Evolutionary conservation across 2,888 invertebrate species (phyloP).

Genomic region (Campoletis raptor): DNA sequence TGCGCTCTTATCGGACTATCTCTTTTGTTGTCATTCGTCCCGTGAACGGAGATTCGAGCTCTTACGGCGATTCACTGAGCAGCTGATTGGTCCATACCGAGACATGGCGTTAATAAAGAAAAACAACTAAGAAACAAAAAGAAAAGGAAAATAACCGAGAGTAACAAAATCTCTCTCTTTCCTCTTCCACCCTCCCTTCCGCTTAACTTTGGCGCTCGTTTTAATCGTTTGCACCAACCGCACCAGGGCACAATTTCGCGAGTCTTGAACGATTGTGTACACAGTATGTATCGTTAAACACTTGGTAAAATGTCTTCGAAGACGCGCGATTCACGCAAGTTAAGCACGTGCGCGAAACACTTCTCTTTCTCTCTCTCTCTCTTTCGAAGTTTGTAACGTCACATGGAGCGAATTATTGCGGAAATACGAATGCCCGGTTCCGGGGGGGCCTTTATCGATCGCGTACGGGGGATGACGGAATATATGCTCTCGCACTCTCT

Average conservation of each 20-base stretch:
- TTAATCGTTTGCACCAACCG: slow-evolving; percentile 28
- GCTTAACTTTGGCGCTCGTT: slow-evolving; percentile 37
- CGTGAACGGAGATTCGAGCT: slow-evolving; percentile 79
- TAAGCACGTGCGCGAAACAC: slow-evolving; percentile 46
- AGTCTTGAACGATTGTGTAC: slow-evolving; percentile 5
- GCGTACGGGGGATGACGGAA: slow-evolving; percentile 55
- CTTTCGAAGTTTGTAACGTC: slow-evolving; percentile 42
- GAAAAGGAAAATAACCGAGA: slow-evolving; percentile 34
- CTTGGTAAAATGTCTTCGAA: slow-evolving; percentile 31
- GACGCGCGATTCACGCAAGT: slow-evolving; percentile 27
- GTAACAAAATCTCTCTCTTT: slow-evolving; percentile 35
- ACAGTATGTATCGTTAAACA: slow-evolving; percentile 3
- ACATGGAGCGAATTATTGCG: slow-evolving; percentile 52
- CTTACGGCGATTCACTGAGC: slow-evolving; percentile 79
- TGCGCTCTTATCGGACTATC: slow-evolving; percentile 76
- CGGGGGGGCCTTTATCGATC: slow-evolving; percentile 72
- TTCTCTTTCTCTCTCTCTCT: background rate
- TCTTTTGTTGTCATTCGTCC: slow-evolving; percentile 84
- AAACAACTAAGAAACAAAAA: slow-evolving; percentile 39
- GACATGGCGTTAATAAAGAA: slow-evolving; percentile 75
- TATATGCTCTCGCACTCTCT: slow-evolving; percentile 33
- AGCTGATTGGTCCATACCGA: slow-evolving; percentile 81
- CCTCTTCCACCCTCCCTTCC: background rate
- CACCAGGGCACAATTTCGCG: background rate
- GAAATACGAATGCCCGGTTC: slow-evolving; percentile 63